A percentile compares a stretch with the other conserved stretches of the same genome.
Evolutionary conservation across 2,888 invertebrate species (phyloP).

Genomic region (Orchesellides sinensis): DNA sequence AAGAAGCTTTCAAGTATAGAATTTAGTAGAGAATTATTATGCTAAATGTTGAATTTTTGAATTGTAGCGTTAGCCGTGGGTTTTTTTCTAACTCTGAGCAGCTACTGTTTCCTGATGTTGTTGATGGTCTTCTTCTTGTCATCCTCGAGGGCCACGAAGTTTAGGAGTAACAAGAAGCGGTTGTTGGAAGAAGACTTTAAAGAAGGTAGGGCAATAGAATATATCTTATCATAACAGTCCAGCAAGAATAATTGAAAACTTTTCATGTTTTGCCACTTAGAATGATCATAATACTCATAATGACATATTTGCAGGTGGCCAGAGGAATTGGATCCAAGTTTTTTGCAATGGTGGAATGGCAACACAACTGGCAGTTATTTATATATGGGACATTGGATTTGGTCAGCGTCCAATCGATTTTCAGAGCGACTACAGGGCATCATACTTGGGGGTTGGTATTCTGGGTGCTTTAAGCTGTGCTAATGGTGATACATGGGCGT

Average conservation of each 20-base stretch:
- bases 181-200: conserved; percentile 87
- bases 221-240: neutral
- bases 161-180: conserved; percentile 82
- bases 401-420: conserved; percentile 89
- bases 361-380: conserved; percentile 84
- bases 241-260: neutral
- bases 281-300: too few species aligned
- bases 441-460: conserved; percentile 89
- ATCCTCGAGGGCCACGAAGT: conserved; percentile 89
- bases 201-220: conserved; percentile 81
- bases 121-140: conserved; percentile 87
- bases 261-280: neutral
- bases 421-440: conserved; percentile 84
- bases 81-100: conserved; percentile 87
- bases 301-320: conserved; percentile 87
- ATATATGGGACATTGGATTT: conserved; percentile 87
- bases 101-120: conserved; percentile 85
- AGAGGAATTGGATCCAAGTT: conserved; percentile 93
- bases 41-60: neutral
- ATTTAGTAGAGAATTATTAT: neutral
- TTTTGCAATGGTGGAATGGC: conserved; percentile 94
- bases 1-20: neutral
- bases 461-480: conserved; percentile 87
- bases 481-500: conserved; percentile 94
- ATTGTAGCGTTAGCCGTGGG: conserved; percentile 83